Evolutionary conservation across 1,140 invertebrate genomes (phyloP).

Genomic region (Papilio helenus): DNA sequence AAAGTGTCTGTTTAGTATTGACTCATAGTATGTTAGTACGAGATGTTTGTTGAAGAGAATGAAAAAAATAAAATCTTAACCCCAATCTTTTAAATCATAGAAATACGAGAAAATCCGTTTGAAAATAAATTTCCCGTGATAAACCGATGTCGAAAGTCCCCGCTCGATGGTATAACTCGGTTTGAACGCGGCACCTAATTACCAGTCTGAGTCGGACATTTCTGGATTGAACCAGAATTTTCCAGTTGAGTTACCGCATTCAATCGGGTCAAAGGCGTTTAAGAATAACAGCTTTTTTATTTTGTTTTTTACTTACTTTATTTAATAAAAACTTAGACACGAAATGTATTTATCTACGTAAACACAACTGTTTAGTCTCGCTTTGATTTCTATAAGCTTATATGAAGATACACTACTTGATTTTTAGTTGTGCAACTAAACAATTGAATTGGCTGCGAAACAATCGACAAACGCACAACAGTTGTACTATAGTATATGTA

Average conservation of each 20-base stretch:
- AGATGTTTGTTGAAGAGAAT: too few species aligned
- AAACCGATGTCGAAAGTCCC: conserved; percentile 2
- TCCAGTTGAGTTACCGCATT: conserved; percentile 39
- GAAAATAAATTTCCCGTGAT: conserved; percentile 15
- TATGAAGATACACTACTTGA: too few species aligned
- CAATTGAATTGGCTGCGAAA: too few species aligned
- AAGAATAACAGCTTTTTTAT: conserved; percentile 12
- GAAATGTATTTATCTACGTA: too few species aligned
- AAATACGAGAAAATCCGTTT: not conserved
- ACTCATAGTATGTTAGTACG: too few species aligned
- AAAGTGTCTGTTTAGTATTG: too few species aligned
- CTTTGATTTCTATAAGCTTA: too few species aligned
- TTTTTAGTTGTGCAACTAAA: too few species aligned
- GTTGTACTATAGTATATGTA: too few species aligned
- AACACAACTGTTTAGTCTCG: too few species aligned
- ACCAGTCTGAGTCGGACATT: conserved; percentile 29
- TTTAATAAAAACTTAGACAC: too few species aligned
- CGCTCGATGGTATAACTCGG: not conserved
- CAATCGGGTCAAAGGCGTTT: conserved; percentile 19
- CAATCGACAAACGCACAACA: too few species aligned
- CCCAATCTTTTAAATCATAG: not conserved
- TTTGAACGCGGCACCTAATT: conserved; percentile 15
- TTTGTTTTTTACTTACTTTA: not conserved
- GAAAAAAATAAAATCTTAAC: not conserved
- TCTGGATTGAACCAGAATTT: conserved; percentile 44